Base-by-base conservation (phyloP, 2,113 vertebrate species). In the Blennius ocellaris region DNA sequence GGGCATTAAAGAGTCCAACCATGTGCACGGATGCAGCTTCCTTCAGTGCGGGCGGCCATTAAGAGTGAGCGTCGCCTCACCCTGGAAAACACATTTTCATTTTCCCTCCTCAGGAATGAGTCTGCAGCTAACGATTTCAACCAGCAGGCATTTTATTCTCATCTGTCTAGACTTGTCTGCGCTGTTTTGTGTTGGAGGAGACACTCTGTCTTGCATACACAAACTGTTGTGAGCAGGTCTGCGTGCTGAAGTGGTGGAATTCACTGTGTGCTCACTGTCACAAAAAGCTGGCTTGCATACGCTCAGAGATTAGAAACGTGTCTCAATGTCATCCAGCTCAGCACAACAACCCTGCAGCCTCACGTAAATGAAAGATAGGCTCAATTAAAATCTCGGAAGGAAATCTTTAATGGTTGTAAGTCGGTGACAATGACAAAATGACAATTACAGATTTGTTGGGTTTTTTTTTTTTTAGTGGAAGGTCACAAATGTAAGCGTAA, bases 91-190 rank as follows among this genome's bases (percentile, higher is more conserved):
- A 48, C 62, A 48, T 76, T 72, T 51, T 70, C 63, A 40, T 80
- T 41, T 56, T 30, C 39, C 57, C 50, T 76, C 50, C 51, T 70
- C 5, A 5, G 69, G 76, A 82, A 73, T 58, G 60, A 81, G 58
- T 14, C 3, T n/a, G 59, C 56, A 56, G 56, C 55, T 58, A 66
- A 69, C 76, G 64, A 82, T 68, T 77, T 71, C 76, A 77, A 59
- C 64, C 65, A 68, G 16, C 47, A 56, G 67, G 69, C 62, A 71
- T 80, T 80, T 56, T 59, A 47, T 59, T 52, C 58, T 75, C 41
- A 40, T 80, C 65, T 78, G 85, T 85, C 73, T 74, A 68, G 66
- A 82, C 80, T 76, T 85, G 77, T 30, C 67, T 15, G 41, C 48
- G 21, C 52, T 47, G 14, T 15, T 12, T 1, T 62, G 61, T 60